Evolutionary conservation across 2,113 vertebrate genomes (phyloP).

Genomic region (Bombycilla garrulus): DNA sequence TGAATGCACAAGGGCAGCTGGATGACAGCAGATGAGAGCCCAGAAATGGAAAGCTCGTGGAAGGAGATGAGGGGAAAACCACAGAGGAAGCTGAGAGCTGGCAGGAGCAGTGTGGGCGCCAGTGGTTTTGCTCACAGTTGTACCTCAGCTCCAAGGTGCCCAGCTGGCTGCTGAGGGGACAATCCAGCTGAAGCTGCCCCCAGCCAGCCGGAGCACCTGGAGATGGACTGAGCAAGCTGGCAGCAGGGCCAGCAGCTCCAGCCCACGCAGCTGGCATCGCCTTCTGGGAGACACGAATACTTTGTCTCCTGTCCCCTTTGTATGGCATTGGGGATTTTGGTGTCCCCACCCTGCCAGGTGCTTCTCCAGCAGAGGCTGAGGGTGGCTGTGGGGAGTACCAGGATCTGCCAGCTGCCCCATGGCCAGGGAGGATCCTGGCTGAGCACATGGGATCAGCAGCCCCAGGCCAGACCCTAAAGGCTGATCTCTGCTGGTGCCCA

Average conservation of each 20-base stretch:
- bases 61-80: accelerated
- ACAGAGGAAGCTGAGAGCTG: background rate
- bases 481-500: background rate
- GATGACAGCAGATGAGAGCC: background rate
- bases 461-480: accelerated
- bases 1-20: background rate
- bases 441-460: background rate
- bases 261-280: background rate
- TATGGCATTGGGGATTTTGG: accelerated
- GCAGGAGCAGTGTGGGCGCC: background rate
- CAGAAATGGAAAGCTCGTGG: background rate
- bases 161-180: background rate
- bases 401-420: background rate
- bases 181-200: background rate
- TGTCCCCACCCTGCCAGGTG: background rate
- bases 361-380: background rate
- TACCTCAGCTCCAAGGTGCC: background rate
- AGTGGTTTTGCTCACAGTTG: background rate
- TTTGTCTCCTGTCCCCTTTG: background rate
- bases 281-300: background rate
- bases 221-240: background rate
- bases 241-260: background rate
- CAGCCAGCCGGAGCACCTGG: background rate
- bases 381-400: accelerated
- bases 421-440: background rate